Percentiles rank a stretch among this genome's conserved stretches.
These are phyloP conservation scores for Elephas maximus DNA, from an alignment of 2,113 vertebrate genomes.

Conservation along the genomic window DNA sequence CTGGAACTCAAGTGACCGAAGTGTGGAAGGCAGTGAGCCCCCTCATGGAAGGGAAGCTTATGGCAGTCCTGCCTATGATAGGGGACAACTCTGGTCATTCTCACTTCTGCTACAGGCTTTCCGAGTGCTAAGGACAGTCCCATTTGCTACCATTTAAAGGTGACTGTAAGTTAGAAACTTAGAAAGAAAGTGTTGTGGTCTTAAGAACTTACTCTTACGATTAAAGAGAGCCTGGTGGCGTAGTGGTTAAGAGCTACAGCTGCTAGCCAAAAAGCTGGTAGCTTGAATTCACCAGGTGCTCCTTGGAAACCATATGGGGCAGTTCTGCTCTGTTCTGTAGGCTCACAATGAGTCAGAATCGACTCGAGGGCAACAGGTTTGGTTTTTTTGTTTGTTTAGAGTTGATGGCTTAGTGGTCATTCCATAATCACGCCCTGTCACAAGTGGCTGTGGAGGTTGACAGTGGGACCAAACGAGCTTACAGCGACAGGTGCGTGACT, in stretches of 20 bases:
- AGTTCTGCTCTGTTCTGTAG: no score
- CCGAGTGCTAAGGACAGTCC: not conserved
- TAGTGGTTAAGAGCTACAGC: no score
- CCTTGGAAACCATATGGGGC: no score
- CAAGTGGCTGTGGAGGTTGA: not conserved
- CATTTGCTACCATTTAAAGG: not conserved
- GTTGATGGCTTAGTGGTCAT: not conserved
- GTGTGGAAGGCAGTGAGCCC: not conserved
- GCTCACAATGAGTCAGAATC: no score
- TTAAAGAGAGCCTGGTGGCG: not conserved
- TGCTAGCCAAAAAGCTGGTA: no score
- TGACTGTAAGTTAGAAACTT: not conserved
- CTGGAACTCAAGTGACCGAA: not conserved
- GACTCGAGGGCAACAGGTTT: no score
- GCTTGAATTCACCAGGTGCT: no score
- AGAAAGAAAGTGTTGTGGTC: not conserved
- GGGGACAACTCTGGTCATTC: not conserved
- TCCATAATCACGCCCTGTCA: not conserved
- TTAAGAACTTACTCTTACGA: not conserved
- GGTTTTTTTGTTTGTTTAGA: not conserved
- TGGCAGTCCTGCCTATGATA: not conserved
- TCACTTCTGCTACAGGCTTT: not conserved
- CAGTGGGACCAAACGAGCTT: not conserved
- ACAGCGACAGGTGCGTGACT: not conserved
- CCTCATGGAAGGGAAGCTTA: not conserved